Evolutionary conservation across 2,113 vertebrate species (phyloP).

Genomic region (Phylloscopus trochiloides): DNA sequence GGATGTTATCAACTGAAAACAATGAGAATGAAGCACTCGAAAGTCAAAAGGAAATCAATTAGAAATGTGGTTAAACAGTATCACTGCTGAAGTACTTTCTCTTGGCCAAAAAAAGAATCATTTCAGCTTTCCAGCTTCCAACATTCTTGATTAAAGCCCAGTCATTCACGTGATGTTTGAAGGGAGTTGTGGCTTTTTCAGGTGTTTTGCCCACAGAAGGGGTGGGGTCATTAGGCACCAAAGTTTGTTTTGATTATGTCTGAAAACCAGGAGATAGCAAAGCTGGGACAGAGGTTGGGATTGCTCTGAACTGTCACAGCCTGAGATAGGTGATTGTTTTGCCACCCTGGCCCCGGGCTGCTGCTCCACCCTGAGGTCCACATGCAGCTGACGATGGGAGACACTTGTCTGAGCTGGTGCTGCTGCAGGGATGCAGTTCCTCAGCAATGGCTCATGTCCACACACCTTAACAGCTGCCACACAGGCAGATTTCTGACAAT

Average conservation of each 20-base stretch:
- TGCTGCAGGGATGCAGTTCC: background rate
- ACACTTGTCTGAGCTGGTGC: background rate
- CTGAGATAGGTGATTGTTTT: background rate
- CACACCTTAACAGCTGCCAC: background rate
- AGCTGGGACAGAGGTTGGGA: background rate
- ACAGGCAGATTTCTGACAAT: background rate
- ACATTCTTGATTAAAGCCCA: background rate
- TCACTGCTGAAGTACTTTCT: constrained; percentile 22
- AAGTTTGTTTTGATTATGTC: background rate
- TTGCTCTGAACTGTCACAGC: background rate
- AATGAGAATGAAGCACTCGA: constrained; percentile 66
- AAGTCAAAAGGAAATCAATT: constrained; percentile 76
- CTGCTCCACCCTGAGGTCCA: background rate
- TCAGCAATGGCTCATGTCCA: fast-evolving
- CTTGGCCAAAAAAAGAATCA: background rate
- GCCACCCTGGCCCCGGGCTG: fast-evolving
- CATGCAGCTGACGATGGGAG: fast-evolving
- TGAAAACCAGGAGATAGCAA: background rate
- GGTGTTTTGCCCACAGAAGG: background rate
- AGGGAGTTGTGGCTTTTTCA: background rate
- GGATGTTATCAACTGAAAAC: constrained; percentile 72
- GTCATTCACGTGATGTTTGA: background rate
- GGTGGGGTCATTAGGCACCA: background rate
- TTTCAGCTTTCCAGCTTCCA: background rate
- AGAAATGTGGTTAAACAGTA: constrained; percentile 53